phyloP scores from a whole-genome alignment of 2,888 invertebrate species.

The Plagiodera versicolora region DNA sequence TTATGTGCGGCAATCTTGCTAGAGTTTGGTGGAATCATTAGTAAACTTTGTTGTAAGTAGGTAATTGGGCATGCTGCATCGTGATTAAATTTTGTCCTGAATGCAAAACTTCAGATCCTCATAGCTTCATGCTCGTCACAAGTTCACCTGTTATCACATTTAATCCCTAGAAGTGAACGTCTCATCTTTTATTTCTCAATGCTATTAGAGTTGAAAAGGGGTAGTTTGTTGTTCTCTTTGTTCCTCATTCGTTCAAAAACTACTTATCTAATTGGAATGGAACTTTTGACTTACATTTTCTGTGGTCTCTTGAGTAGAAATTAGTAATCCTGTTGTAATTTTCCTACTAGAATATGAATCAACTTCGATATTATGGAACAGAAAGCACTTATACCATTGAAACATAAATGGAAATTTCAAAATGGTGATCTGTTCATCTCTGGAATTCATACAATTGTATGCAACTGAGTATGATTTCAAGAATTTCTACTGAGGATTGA shows the following conservation, averaged over 20 bases:
- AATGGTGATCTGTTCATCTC: too few relatives aligned
- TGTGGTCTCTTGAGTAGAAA: too few relatives aligned
- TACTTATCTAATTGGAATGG: not conserved
- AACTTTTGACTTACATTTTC: not conserved
- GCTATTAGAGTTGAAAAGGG: not conserved
- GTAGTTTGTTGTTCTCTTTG: not conserved
- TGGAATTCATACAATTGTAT: too few relatives aligned
- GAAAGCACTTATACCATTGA: too few relatives aligned
- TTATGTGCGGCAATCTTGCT: not conserved
- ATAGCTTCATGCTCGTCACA: conserved; percentile 16
- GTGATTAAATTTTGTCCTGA: conserved; percentile 4
- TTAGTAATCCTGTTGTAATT: too few relatives aligned
- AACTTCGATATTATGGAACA: too few relatives aligned
- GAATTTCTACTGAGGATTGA: too few relatives aligned
- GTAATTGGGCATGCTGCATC: conserved; percentile 2
- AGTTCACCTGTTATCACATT: not conserved
- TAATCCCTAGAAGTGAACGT: not conserved
- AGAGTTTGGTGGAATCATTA: conserved; percentile 5
- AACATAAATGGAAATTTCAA: too few relatives aligned
- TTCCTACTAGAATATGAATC: too few relatives aligned
- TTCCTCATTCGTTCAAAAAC: not conserved
- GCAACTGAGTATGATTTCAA: too few relatives aligned
- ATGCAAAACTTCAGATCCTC: conserved; percentile 27
- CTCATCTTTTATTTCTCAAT: not conserved
- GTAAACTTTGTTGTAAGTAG: conserved; percentile 9